Evolutionary conservation across 2,888 invertebrate genomes (phyloP), one percentile per base, ranked within the genome.

Genomic region (Tanytarsus gracilentus): DNA sequence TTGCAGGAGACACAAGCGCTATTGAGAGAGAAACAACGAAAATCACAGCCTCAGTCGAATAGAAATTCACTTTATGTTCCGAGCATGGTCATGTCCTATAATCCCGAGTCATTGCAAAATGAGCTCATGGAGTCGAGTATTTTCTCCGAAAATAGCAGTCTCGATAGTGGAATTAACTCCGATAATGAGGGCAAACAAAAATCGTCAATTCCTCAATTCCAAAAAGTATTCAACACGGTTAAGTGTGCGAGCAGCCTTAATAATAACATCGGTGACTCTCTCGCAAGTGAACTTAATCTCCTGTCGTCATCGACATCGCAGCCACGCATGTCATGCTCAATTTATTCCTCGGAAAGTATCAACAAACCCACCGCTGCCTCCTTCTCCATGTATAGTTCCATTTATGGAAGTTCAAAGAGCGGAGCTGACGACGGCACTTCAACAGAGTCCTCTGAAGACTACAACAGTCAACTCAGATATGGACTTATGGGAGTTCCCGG

Each of bases 401-500:
- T 62, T 55, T 65, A 67, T 56, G 69, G 69, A 50, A 68, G 66
- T 63, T 67, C 67, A 5, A 68, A 68, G 1, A 65, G 71, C 48
- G 71, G 70, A 14, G 64, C 67, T 11, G 67, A 62, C 39, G 73
- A 73, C 61, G 73, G 72, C 73, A 71, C 79, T 48, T 69, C 76
- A 25, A 80, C 83, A 0, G 86, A 86, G 63, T 82, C 84, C 0
- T 88, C 88, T 63, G 88, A 88, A 63, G 79, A 68, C 8, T 74
- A 73, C 66, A 71, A 73, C 27, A 63, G 64, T 23, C 69, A 72
- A 14, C 65, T 14, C 9, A n/a, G 11, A 6, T 53, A 69, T 55
- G 84, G 95, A 21, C 83, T 92, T 36, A 94, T 94, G n/a, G 95
- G 94, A 0, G 86, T 88, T 44, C 94, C 95, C 4, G 95, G 95